Conservation (phyloP, 2,888 invertebrate species). For the Colostygia pectinataria region DNA sequence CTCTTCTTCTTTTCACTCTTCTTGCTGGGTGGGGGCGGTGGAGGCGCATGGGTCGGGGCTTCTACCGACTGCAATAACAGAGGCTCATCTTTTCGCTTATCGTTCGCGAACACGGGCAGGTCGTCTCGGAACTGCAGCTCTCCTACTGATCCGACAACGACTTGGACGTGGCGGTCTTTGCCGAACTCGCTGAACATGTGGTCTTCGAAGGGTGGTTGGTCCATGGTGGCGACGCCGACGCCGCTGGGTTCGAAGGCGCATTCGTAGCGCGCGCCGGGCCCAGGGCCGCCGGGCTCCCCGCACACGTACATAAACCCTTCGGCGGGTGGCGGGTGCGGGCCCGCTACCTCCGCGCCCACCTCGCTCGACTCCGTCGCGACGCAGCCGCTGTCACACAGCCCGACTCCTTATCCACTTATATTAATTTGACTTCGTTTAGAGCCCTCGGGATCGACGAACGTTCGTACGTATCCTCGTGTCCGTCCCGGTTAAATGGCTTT, state of each 20-base stretch:
- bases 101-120: conserved; percentile 63
- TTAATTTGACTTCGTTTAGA: conserved; percentile 76
- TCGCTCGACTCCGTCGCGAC: conserved; percentile 77
- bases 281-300: conserved; percentile 55
- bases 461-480: conserved; percentile 76
- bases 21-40: conserved; percentile 79
- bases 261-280: conserved; percentile 59
- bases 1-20: conserved; percentile 91
- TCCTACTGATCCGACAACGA: conserved; percentile 77
- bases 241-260: conserved; percentile 71
- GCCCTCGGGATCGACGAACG: conserved; percentile 74
- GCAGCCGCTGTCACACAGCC: conserved; percentile 44
- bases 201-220: conserved; percentile 88
- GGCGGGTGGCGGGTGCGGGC: conserved; percentile 73
- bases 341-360: conserved; percentile 75
- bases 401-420: conserved; percentile 60
- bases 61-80: conserved; percentile 67
- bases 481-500: conserved; percentile 83
- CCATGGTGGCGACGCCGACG: no score
- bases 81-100: conserved; percentile 73
- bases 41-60: conserved; percentile 54
- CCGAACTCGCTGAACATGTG: conserved; percentile 91
- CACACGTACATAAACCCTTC: conserved; percentile 76
- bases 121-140: conserved; percentile 79
- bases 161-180: conserved; percentile 78